A percentile compares a stretch with the other conserved stretches of the same genome.
Conservation (phyloP, 2,797 vertebrate species). For the Pteropus rufus region DNA sequence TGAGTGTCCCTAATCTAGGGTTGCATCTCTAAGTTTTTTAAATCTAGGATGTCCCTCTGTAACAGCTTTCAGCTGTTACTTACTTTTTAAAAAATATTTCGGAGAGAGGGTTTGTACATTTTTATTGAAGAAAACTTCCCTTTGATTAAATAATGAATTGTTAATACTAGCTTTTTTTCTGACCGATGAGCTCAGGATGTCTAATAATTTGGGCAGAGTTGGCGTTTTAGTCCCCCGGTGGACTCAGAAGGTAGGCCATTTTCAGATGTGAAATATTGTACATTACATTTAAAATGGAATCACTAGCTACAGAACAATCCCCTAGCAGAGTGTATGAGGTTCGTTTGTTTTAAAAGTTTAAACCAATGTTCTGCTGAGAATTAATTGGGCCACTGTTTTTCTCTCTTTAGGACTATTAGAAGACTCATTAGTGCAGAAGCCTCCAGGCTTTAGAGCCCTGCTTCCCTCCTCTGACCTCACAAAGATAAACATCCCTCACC, state of each 20-base stretch:
- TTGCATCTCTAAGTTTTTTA: neutral
- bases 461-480: slow-evolving; percentile 69
- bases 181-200: neutral
- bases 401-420: slow-evolving; percentile 84
- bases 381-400: slow-evolving; percentile 54
- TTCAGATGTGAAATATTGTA: neutral
- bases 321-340: neutral
- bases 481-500: slow-evolving; percentile 61
- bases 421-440: slow-evolving; percentile 75
- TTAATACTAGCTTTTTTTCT: neutral
- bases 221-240: neutral
- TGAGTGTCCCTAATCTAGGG: neutral
- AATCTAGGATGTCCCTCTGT: neutral
- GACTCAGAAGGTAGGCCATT: neutral
- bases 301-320: neutral
- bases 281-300: neutral
- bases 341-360: neutral
- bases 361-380: neutral
- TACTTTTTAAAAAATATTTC: neutral
- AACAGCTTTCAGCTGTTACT: neutral
- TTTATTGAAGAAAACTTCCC: slow-evolving; percentile 10
- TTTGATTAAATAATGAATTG: slow-evolving; percentile 3
- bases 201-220: neutral
- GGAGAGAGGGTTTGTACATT: neutral
- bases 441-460: slow-evolving; percentile 74